A percentile compares a stretch with the other conserved stretches of the same genome.
Evolutionary conservation across 2,113 vertebrate species (phyloP).

Genomic region (Synchiropus splendidus): DNA sequence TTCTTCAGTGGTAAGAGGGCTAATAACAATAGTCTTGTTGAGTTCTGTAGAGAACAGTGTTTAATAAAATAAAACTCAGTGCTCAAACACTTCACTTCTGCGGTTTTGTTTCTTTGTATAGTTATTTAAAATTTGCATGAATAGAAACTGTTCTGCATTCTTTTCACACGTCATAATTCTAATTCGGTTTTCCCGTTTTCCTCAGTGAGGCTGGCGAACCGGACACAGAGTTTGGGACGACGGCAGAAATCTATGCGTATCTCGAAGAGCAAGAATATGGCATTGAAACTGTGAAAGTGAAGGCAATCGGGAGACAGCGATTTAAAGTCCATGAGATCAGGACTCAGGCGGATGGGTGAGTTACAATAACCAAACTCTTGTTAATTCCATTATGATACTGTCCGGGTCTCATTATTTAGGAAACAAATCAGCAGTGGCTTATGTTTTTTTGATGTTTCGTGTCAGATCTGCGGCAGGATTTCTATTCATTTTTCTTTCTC

Average conservation of each 20-base stretch:
- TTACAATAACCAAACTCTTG: not conserved
- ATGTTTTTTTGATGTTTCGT: no score
- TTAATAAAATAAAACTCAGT: no score
- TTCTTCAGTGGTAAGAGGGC: no score
- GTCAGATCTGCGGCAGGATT: no score
- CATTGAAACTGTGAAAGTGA: slow-evolving; percentile 95
- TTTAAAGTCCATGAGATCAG: slow-evolving; percentile 94
- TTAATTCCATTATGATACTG: not conserved
- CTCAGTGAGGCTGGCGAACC: slow-evolving; percentile 71
- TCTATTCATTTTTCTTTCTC: no score
- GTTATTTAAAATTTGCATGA: no score
- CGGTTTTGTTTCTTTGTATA: no score
- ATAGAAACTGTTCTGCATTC: not conserved
- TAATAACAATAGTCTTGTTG: no score
- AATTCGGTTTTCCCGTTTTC: not conserved
- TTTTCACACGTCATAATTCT: not conserved
- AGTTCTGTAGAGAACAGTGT: no score
- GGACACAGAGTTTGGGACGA: slow-evolving; percentile 87
- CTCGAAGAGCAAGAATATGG: slow-evolving; percentile 91
- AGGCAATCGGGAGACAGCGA: slow-evolving; percentile 90
- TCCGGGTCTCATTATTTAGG: not conserved
- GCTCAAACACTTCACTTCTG: no score
- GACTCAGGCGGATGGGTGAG: slow-evolving; percentile 95
- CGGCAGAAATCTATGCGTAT: slow-evolving; percentile 95
- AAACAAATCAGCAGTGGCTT: no score